Evolutionary conservation across 1,140 invertebrate genomes (phyloP).

Genomic region (Drosophila setifemur): DNA sequence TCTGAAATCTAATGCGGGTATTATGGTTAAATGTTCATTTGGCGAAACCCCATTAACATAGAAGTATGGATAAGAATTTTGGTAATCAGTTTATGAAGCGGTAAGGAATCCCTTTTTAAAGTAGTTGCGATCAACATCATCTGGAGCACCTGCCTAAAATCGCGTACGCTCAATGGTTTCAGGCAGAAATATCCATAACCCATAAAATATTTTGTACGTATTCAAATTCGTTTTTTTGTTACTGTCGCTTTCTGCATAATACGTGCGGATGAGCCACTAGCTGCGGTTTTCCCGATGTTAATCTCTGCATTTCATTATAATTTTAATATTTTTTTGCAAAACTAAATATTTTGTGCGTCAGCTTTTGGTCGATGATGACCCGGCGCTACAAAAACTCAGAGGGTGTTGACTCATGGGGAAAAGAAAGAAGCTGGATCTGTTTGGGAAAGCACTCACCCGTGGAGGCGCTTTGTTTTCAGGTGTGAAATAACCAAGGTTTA

Average conservation of each 20-base stretch:
- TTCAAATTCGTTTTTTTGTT: slow-evolving; percentile 16
- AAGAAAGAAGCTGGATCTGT: slow-evolving; percentile 2
- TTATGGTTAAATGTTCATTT: no score
- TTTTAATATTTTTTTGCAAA: neutral
- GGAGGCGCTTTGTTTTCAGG: slow-evolving; percentile 14
- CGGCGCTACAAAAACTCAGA: slow-evolving; percentile 5
- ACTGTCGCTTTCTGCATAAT: slow-evolving; percentile 15
- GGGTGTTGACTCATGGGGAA: slow-evolving; percentile 34
- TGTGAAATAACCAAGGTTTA: slow-evolving; percentile 5
- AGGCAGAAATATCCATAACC: neutral
- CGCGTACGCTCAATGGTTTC: no score
- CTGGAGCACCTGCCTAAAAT: no score
- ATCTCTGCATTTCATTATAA: slow-evolving; percentile 8
- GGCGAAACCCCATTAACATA: no score
- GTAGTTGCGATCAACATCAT: no score
- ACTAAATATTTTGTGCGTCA: slow-evolving; percentile 15
- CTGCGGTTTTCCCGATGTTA: neutral
- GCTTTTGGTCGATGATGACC: neutral
- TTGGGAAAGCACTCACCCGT: slow-evolving; percentile 20
- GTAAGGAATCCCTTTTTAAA: no score
- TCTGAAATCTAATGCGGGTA: neutral
- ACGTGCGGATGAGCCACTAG: slow-evolving; percentile 2
- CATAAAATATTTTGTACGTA: neutral
- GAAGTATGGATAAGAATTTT: no score
- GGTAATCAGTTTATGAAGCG: no score